Conservation (phyloP, 2,113 vertebrate species). For the Stigmatopora argus region DNA sequence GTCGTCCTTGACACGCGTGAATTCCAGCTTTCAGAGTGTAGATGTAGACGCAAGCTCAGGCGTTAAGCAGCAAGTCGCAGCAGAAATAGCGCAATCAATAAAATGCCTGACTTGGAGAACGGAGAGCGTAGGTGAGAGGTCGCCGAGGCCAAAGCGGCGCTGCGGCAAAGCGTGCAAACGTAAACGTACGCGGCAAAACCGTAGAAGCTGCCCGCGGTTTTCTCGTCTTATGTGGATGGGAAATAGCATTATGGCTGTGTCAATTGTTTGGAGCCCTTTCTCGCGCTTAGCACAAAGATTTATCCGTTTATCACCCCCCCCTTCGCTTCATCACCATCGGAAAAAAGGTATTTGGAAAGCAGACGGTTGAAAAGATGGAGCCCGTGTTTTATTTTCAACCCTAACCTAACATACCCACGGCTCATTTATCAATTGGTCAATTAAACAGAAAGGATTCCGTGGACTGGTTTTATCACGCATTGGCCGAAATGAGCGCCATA, state of each 20-base stretch:
- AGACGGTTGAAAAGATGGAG: not conserved
- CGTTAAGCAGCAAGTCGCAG: constrained; percentile 2
- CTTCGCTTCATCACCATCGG: not conserved
- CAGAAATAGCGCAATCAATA: constrained; percentile 22
- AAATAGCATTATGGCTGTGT: not conserved
- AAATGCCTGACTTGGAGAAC: constrained; percentile 11
- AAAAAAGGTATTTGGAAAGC: not conserved
- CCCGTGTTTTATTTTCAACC: constrained; percentile 5
- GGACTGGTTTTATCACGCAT: constrained; percentile 10
- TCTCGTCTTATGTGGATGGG: not conserved
- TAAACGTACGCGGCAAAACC: no score
- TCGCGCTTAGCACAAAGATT: no score
- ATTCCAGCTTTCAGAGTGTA: not conserved
- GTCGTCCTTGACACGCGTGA: not conserved
- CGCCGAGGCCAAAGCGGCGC: not conserved
- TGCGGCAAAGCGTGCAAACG: not conserved
- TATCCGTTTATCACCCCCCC: not conserved
- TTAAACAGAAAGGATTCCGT: constrained; percentile 14
- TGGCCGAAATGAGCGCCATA: not conserved
- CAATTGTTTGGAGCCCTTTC: no score
- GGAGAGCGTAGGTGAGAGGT: not conserved
- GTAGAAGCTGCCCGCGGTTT: not conserved
- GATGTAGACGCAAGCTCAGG: constrained; percentile 1
- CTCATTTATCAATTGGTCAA: constrained; percentile 13
- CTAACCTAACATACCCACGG: not conserved